Percentiles rank a stretch among this genome's conserved stretches.
phyloP scores from a whole-genome alignment of 1,140 invertebrate species.

The Coboldia fuscipes region DNA sequence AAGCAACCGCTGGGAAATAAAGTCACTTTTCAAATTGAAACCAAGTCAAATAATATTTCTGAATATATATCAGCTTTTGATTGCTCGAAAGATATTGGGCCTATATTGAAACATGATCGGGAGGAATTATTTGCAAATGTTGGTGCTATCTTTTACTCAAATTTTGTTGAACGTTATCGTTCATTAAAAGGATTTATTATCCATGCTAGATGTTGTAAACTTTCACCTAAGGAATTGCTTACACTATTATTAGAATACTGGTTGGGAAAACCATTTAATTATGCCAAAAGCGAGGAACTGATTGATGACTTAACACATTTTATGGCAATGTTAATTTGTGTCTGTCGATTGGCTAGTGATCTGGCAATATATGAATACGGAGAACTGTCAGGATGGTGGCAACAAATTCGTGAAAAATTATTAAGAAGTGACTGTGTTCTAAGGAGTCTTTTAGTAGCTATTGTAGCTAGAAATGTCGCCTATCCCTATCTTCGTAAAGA shows the following conservation, averaged over 20 bases:
- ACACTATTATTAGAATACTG: conserved; percentile 16
- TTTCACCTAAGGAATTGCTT: conserved; percentile 14
- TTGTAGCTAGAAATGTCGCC: conserved; percentile 52
- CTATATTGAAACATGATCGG: conserved; percentile 8
- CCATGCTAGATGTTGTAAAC: conserved; percentile 6
- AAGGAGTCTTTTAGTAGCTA: conserved; percentile 46
- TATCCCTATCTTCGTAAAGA: conserved; percentile 26
- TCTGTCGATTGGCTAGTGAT: conserved; percentile 16
- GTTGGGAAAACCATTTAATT: conserved; percentile 16
- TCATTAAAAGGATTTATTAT: conserved; percentile 14
- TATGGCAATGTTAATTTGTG: conserved; percentile 12
- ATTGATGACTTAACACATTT: conserved; percentile 16
- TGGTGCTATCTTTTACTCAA: conserved; percentile 11
- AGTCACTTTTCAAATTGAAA: not conserved
- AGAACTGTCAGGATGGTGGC: conserved; percentile 52
- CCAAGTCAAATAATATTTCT: conserved; percentile 10
- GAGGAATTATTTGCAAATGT: conserved; percentile 10
- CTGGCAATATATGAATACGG: conserved; percentile 31
- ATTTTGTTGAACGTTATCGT: conserved; percentile 10
- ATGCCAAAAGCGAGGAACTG: conserved; percentile 17
- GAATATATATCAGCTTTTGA: conserved; percentile 15
- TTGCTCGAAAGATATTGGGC: conserved; percentile 7
- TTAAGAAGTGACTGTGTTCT: conserved; percentile 45
- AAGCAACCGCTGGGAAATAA: not conserved
- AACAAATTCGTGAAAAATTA: conserved; percentile 40